Evolutionary conservation across 2,797 vertebrate species (phyloP), one percentile per base, ranked within the genome.

Genomic region (Syndactyla subalaris): DNA sequence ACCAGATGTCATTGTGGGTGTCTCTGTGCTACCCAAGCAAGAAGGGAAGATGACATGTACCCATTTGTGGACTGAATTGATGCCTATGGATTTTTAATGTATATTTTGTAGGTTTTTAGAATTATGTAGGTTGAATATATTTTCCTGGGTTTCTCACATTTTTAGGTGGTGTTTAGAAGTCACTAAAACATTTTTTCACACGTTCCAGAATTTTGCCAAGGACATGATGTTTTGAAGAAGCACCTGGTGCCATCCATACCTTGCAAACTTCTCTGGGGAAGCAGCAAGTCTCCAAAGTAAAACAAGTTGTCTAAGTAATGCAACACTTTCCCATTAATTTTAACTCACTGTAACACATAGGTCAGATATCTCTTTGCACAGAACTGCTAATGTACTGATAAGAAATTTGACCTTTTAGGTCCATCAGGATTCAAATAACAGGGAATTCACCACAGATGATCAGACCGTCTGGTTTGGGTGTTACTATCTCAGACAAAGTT

Each of bases 381-480:
- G 54, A 88, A 29, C 55, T 65, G 22, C 74, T 74, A 70, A 93
- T 34, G 49, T 81, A 70, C 55, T 48, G 49, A 7, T 30, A 57
- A 68, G 38, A 20, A 83, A 59, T 70, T 48, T 71, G 67, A 88
- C 54, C 58, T 81, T 76, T 58, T 16, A 67, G 20, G 32, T 29
- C 57, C 43, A 63, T 39, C 2, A 1, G 27, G 34, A 26, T 78
- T 30, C 32, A 62, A 23, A n/a, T 9, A 83, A n/a, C 66, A 80
- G 54, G 48, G 26, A 82, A 84, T 72, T 68, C 68, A 86, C 18
- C 46, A 45, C 10, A 49, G 1, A 1, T 6, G 12, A 36, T 67
- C 62, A 77, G 62, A 43, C 15, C 26, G 36, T 5, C 7, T 54
- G 52, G 26, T 80, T 16, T 0, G 0, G 34, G 24, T 4, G 2